phyloP scores from a whole-genome alignment of 2,888 invertebrate species.

The Minunthozetes semirufus region DNA sequence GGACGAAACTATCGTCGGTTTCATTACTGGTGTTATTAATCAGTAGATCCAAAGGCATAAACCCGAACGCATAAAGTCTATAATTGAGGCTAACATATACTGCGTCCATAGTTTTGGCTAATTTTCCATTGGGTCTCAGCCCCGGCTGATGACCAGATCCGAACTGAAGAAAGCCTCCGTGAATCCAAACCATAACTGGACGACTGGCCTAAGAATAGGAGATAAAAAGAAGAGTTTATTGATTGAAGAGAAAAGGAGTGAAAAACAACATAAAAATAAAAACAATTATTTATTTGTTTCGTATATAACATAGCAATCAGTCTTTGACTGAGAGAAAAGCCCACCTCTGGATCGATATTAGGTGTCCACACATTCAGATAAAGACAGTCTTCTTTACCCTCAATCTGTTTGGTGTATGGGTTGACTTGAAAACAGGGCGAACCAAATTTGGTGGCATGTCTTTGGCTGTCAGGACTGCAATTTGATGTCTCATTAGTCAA shows the following conservation, averaged over 20 bases:
- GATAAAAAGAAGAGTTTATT: not conserved
- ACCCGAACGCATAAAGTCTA: slow-evolving; percentile 47
- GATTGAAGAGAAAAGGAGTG: not conserved
- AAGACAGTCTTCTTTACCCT: slow-evolving; percentile 37
- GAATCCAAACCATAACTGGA: slow-evolving; percentile 48
- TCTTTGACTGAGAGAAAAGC: not conserved
- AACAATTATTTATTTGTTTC: not conserved
- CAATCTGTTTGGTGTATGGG: slow-evolving; percentile 39
- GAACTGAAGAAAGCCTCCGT: slow-evolving; percentile 44
- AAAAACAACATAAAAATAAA: not conserved
- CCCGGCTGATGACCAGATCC: slow-evolving; percentile 34
- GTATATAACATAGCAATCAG: not conserved
- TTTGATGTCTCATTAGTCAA: slow-evolving; percentile 37
- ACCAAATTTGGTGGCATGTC: slow-evolving; percentile 40
- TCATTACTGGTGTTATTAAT: slow-evolving; percentile 63
- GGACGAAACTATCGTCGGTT: not conserved
- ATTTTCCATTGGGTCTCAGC: slow-evolving; percentile 64
- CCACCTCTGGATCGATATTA: slow-evolving; percentile 23
- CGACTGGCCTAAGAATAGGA: slow-evolving; percentile 25
- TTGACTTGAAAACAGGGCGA: slow-evolving; percentile 41
- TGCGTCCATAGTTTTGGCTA: slow-evolving; percentile 68
- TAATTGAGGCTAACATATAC: slow-evolving; percentile 60
- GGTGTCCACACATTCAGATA: slow-evolving; percentile 31
- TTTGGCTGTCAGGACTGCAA: slow-evolving; percentile 35
- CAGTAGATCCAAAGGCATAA: slow-evolving; percentile 61